Evolutionary conservation across 1,140 invertebrate genomes (phyloP), one percentile per base, ranked within the genome.

Genomic region (Sitobion miscanthi): DNA sequence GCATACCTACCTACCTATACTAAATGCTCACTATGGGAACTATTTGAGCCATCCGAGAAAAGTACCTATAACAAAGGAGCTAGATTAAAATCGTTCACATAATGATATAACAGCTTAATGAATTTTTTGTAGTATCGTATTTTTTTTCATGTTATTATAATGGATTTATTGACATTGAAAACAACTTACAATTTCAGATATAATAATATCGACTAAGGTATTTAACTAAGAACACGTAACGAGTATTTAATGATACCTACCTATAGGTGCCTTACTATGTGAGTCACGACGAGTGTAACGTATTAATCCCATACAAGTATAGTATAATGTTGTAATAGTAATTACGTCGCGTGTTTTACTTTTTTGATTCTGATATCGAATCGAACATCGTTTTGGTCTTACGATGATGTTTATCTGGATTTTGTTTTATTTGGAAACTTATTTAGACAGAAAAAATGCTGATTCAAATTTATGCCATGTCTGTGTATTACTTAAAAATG

Each of bases 161-260:
- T 54, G 30, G 30, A 52, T 89, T 54, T 54, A 38, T 54, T 89
- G 30, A 89, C 49, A 89, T 23, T 11, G 49, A 88, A 88, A 88
- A 88, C 45, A 21, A 88, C 86, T 88, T 49, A 89, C 20, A 49
- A 54, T 20, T 87, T 49, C 30, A 87, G 85, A 86, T 47, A 86
- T 38, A 0, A 54, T 89, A 21, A 21, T 25, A 35, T 5, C 35
- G 17, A 54, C 20, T 21, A 14, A 49, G 23, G 42, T 30, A 86
- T 47, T 86, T n/a, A 25, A 17, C 30, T 11, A n/a, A 69, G 4
- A 69, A n/a, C 30, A 5, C 49, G 7, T 89, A 89, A 89, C n/a
- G 87, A 89, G 49, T 89, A 89, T 89, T 89, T 89, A 89, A 89
- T 54, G 35, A 52, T 35, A n/a, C 17, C 14, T 35, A 5, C 47